Evolutionary conservation across 2,888 invertebrate genomes (phyloP).

Genomic region (Agriopis aurantiaria): DNA sequence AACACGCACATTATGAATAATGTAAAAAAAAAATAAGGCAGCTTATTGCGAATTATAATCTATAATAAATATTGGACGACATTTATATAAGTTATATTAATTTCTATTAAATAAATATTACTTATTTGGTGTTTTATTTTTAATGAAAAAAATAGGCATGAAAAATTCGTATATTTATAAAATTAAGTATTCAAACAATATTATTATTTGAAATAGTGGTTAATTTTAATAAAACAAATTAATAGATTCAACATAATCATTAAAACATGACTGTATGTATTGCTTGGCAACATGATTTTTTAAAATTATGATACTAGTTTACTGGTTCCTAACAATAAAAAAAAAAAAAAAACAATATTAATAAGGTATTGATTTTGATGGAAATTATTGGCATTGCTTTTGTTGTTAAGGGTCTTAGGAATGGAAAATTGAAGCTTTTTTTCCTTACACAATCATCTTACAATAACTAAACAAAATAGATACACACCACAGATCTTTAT

Average conservation of each 20-base stretch:
- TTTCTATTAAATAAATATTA: conserved; percentile 78
- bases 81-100: conserved; percentile 73
- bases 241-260: background rate
- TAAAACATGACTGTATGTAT: background rate
- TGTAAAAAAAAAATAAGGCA: conserved; percentile 69
- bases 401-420: background rate
- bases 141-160: conserved; percentile 29
- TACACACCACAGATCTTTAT: too few relatives aligned
- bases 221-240: conserved; percentile 3
- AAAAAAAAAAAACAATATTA: background rate
- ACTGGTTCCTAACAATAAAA: background rate
- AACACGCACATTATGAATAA: conserved; percentile 64
- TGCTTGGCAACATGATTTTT: conserved; percentile 21
- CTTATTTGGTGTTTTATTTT: conserved; percentile 58
- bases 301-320: background rate
- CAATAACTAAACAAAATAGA: background rate
- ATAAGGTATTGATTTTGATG: background rate
- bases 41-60: conserved; percentile 70
- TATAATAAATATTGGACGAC: conserved; percentile 63
- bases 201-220: conserved; percentile 7
- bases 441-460: background rate
- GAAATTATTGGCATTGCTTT: background rate
- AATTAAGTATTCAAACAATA: conserved; percentile 18
- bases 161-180: conserved; percentile 17
- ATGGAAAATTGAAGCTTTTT: background rate